Conservation (phyloP, 2,797 vertebrate genomes). For the Botia kubotai region DNA sequence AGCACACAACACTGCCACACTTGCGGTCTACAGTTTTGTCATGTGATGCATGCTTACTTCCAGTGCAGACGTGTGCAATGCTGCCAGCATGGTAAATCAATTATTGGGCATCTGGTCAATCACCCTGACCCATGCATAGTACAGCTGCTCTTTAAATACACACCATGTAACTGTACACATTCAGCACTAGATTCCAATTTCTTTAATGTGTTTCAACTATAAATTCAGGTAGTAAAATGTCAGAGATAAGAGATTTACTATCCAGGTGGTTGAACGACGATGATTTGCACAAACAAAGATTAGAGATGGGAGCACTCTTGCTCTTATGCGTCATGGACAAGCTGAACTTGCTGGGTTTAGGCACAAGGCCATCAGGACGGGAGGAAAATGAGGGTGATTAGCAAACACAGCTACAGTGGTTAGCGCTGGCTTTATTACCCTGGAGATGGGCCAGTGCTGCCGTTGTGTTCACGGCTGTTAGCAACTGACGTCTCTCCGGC, state of each 20-base stretch:
- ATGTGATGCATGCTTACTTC: not conserved
- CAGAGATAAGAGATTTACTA: constrained; percentile 50
- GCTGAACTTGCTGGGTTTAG: constrained; percentile 45
- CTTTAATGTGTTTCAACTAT: constrained; percentile 28
- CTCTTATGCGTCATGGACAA: constrained; percentile 56
- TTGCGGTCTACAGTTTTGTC: not conserved
- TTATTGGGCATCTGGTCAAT: not conserved
- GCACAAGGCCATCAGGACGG: constrained; percentile 49
- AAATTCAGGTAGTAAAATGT: constrained; percentile 54
- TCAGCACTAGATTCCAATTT: constrained; percentile 7
- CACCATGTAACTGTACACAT: not conserved
- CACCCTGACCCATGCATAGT: not conserved
- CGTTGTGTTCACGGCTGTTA: constrained; percentile 66
- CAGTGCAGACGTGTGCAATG: not conserved
- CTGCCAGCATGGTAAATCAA: not conserved
- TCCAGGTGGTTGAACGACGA: constrained; percentile 37
- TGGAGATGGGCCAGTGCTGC: constrained; percentile 61
- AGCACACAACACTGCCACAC: not conserved
- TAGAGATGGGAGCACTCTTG: constrained; percentile 51
- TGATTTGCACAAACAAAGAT: constrained; percentile 56
- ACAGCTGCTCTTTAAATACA: not conserved
- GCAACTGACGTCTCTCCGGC: constrained; percentile 71
- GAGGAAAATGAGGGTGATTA: constrained; percentile 56
- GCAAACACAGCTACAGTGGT: constrained; percentile 63
- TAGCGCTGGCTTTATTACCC: constrained; percentile 75